Conservation (phyloP, 2,797 vertebrate genomes). For the Chloroceryle inda region DNA sequence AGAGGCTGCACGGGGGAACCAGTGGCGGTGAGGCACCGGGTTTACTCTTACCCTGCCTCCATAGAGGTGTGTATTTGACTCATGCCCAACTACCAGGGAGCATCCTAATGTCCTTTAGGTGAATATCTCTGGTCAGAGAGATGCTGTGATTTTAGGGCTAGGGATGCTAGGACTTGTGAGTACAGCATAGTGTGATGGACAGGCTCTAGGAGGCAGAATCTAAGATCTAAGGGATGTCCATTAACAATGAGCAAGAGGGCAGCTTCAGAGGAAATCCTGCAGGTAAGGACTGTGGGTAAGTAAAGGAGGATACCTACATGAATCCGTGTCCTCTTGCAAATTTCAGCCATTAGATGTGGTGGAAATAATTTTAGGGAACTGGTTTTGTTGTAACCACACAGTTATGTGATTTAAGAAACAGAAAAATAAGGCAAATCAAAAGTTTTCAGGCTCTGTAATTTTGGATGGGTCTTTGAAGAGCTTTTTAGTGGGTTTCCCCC, state of each 20-base stretch:
- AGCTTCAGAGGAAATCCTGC: not conserved
- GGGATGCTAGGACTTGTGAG: not conserved
- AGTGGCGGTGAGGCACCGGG: not conserved
- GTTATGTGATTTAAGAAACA: not conserved
- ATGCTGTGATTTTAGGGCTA: not conserved
- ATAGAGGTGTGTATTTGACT: not conserved
- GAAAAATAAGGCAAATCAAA: not conserved
- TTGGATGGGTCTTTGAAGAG: conserved; percentile 46
- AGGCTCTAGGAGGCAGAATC: not conserved
- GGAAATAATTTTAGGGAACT: not conserved
- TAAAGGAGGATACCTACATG: not conserved
- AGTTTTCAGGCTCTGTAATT: conserved; percentile 42
- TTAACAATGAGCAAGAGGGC: not conserved
- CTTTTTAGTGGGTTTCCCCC: not conserved
- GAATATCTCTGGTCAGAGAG: not conserved
- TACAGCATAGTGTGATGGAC: not conserved
- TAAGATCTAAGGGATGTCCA: not conserved
- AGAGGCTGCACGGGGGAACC: not conserved
- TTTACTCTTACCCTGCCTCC: not conserved
- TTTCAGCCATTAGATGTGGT: not conserved
- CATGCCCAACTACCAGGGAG: not conserved
- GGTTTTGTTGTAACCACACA: not conserved
- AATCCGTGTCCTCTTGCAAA: not conserved
- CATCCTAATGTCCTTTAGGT: not conserved
- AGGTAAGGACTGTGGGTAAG: not conserved